These are phyloP conservation scores for Polyommatus icarus DNA, from an alignment of 2,888 invertebrate species.

Conservation along the genomic window DNA sequence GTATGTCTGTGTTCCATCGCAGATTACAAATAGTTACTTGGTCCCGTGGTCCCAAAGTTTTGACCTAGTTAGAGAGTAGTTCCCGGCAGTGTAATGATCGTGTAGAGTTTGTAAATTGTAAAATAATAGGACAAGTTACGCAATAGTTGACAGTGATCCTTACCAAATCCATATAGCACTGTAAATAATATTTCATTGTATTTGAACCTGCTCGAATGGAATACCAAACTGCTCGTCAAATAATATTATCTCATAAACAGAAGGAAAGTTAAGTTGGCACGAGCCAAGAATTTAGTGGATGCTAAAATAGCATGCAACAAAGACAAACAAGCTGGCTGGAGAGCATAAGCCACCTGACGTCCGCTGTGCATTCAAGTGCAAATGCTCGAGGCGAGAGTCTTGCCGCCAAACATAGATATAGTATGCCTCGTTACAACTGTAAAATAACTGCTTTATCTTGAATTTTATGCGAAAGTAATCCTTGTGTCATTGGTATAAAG, in stretches of 20 bases:
- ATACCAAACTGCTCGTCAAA: neutral
- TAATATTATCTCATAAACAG: neutral
- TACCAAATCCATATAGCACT: neutral
- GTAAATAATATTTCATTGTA: neutral
- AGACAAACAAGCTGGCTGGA: slow-evolving; percentile 23
- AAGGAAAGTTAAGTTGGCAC: neutral
- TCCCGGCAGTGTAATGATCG: neutral
- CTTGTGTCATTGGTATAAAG: neutral
- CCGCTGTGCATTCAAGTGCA: slow-evolving; percentile 28
- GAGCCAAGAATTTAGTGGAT: slow-evolving; percentile 19
- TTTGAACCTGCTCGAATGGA: neutral
- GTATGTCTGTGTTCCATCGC: too few species aligned
- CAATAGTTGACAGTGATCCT: neutral
- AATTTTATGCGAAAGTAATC: neutral
- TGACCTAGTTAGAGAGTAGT: neutral
- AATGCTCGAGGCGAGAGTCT: slow-evolving; percentile 27
- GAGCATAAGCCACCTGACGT: slow-evolving; percentile 16
- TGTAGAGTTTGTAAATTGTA: neutral
- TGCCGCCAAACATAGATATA: slow-evolving; percentile 14
- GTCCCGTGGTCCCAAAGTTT: neutral
- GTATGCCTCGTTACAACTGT: neutral
- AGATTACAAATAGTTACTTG: too few species aligned
- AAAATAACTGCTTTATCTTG: neutral
- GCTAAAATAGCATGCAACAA: slow-evolving; percentile 26
- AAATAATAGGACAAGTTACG: neutral